Evolutionary conservation across 2,797 vertebrate genomes (phyloP).

Genomic region (Amblyopsis hoosieri): DNA sequence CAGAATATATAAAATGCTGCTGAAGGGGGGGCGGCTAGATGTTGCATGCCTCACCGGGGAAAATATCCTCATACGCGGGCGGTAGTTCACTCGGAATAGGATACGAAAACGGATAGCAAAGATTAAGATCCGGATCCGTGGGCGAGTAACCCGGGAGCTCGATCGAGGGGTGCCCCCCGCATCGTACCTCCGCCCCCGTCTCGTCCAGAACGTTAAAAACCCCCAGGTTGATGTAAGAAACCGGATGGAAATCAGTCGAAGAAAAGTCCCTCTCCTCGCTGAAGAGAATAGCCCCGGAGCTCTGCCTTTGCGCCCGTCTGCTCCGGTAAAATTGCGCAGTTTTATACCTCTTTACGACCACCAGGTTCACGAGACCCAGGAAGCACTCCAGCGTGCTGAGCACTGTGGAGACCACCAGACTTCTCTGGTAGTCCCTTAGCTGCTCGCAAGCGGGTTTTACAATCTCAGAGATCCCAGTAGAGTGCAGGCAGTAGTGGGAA

Average conservation of each 20-base stretch:
- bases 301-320: conserved; percentile 75
- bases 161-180: conserved; percentile 90
- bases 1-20: conserved; percentile 47
- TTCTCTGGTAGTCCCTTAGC: conserved; percentile 89
- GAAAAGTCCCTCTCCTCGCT: conserved; percentile 85
- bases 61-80: conserved; percentile 90
- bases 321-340: conserved; percentile 81
- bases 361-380: conserved; percentile 88
- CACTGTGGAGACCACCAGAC: conserved; percentile 88
- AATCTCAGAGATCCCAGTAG: conserved; percentile 43
- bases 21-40: conserved; percentile 63
- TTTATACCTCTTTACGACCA: conserved; percentile 89
- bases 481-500: conserved; percentile 87
- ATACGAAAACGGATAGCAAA: conserved; percentile 89
- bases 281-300: conserved; percentile 81
- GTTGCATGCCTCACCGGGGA: conserved; percentile 81
- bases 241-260: conserved; percentile 81
- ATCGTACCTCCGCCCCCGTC: conserved; percentile 87
- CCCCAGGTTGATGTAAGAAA: conserved; percentile 92
- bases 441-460: conserved; percentile 81
- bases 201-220: conserved; percentile 84
- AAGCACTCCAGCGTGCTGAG: conserved; percentile 93
- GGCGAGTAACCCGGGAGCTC: conserved; percentile 93
- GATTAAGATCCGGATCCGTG: conserved; percentile 87
- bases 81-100: conserved; percentile 85